Base-by-base conservation (phyloP, 92 coral and sea anemone genomes). In the Zoanthus sansibaricus region DNA sequence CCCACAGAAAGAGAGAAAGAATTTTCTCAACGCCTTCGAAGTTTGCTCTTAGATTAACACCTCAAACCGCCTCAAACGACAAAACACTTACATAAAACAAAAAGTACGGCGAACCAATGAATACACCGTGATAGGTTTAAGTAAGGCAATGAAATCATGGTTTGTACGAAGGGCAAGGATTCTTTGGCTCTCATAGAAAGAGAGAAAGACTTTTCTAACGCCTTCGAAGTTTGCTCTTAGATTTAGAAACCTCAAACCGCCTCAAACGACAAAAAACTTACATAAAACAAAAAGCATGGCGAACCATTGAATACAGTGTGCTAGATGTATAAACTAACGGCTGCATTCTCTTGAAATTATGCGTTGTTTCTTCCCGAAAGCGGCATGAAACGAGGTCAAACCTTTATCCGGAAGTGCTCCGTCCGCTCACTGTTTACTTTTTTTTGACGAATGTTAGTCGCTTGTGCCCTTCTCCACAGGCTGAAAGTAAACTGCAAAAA, bases 401-500 rank as follows among this genome's bases (percentile, higher is more conserved):
- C 16, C 14, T 25, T 21, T 74, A 45, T 12, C 82, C 67, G 82
- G 66, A 30, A 61, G 12, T 54, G 80, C 80, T 13, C 64, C 25
- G 0, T 49, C 49, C 79, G 25, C 25, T 76, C 82, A 30, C 37
- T 46, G 82, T 52, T 52, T 76, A 76, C 82, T 76, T 76, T 76
- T 76, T 6, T 10, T 12, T 6, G 7, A 12, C 79, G 5, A 15
- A 20, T 1, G 30, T 0, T 4, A 13, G 20, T 12, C 14, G 49
- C 17, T 32, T 33, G 7, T 45, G 17, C 25, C 62, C 82, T 30
- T 76, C 33, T 45, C 47, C 82, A 51, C 82, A 76, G 18, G 44
- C 82, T 76, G 82, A 76, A 76, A 76, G 82, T 52, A 76, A 76
- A 76, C 66, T 25, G 44, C 14, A 52, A 76, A 76, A 76, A 76